These are phyloP conservation scores for Anastrepha obliqua DNA, from an alignment of 1,140 invertebrate genomes.

Conservation along the genomic window DNA sequence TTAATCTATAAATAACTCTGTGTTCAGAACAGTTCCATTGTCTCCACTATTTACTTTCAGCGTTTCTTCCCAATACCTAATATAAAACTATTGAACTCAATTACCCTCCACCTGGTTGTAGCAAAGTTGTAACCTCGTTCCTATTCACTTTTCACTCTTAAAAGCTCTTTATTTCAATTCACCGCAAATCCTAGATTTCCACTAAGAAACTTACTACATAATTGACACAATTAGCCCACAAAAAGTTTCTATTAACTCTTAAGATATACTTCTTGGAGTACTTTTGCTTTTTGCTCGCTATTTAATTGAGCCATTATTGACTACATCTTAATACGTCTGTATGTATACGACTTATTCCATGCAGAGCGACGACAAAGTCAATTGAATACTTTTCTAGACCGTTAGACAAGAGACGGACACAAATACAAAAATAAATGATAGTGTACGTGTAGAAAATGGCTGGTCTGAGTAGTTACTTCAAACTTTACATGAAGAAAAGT, in stretches of 20 bases:
- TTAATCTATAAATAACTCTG: too few species aligned
- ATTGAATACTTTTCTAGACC: background rate
- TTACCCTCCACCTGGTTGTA: background rate
- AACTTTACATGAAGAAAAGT: conserved; percentile 15
- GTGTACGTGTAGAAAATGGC: background rate
- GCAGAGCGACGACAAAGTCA: too few species aligned
- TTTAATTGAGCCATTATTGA: conserved; percentile 48
- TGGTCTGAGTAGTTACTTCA: background rate
- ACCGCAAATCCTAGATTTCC: background rate
- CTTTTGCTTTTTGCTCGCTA: background rate
- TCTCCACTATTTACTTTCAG: too few species aligned
- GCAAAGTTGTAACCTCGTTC: background rate
- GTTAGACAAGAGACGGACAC: background rate
- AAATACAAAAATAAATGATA: conserved; percentile 9
- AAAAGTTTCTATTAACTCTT: conserved; percentile 8
- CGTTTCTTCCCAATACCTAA: too few species aligned
- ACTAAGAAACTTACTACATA: background rate
- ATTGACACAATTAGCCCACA: conserved; percentile 1
- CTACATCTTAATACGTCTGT: conserved; percentile 17
- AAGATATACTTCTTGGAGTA: background rate
- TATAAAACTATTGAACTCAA: too few species aligned
- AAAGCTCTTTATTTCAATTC: background rate
- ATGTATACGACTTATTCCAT: background rate
- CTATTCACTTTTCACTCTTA: background rate
- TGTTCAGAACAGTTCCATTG: too few species aligned